Conservation (phyloP, 2,797 vertebrate species). For the Epinephelus awoara region DNA sequence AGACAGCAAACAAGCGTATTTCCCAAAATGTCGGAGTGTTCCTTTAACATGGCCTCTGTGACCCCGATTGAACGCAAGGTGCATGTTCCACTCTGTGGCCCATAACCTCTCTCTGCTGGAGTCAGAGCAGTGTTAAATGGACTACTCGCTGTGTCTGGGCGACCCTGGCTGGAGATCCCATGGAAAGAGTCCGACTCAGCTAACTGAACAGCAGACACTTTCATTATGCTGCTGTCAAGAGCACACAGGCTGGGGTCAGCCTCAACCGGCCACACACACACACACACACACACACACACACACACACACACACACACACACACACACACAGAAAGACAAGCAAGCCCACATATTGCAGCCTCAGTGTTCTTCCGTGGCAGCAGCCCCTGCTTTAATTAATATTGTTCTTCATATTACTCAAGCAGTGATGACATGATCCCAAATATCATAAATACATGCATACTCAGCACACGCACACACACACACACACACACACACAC, state of each 20-base stretch:
- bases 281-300: slow-evolving; percentile 6
- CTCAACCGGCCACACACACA: not conserved
- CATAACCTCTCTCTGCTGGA: slow-evolving; percentile 38
- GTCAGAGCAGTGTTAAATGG: slow-evolving; percentile 47
- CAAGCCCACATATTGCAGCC: too few species aligned
- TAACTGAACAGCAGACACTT: slow-evolving; percentile 71
- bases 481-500: not conserved
- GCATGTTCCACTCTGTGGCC: slow-evolving; percentile 35
- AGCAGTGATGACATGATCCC: too few species aligned
- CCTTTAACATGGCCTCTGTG: slow-evolving; percentile 17
- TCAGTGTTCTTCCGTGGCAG: too few species aligned
- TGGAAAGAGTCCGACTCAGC: slow-evolving; percentile 72
- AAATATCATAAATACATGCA: too few species aligned
- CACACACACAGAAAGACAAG: not conserved
- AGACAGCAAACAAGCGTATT: not conserved
- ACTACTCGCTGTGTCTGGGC: slow-evolving; percentile 25
- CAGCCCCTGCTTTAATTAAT: too few species aligned
- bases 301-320: not conserved
- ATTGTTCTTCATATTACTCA: too few species aligned
- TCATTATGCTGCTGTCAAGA: slow-evolving; percentile 71
- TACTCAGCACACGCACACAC: not conserved
- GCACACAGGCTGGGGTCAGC: slow-evolving; percentile 37
- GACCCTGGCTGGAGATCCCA: slow-evolving; percentile 50
- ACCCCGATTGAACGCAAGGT: slow-evolving; percentile 22
- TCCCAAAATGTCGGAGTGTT: slow-evolving; percentile 18